Base-by-base conservation (phyloP, 1,140 invertebrate genomes). In the Aphidius ervi region DNA sequence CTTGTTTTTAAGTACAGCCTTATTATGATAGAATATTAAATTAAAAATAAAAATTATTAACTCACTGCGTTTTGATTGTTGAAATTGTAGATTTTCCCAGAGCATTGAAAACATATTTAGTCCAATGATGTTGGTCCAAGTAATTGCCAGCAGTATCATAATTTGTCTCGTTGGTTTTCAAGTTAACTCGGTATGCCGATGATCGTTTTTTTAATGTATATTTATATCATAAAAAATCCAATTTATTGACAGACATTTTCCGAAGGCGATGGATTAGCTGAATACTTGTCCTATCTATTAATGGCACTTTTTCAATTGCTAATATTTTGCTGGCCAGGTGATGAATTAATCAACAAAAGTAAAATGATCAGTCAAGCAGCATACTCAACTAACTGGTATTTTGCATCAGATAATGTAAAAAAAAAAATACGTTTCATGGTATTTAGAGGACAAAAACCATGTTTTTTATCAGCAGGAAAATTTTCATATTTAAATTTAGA, bases 301-400 rank as follows among this genome's bases (percentile, higher is more conserved):
- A 68, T 73, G 68, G 68, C 71, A 49, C 58, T 73, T 49, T 73
- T 67, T 62, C 71, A 73, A 65, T 56, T 73, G 7, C 46, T 72
- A 23, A 62, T 73, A 5, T 73, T 72, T 45, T 73, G 70, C 55
- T 71, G 70, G 56, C 71, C 71, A 8, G 70, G 71, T 42, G 71
- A 71, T 50, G 50, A 64, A 45, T 41, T 73, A 39, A 70, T 72
- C 10, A 63, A 39, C 56, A 46, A 72, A 70, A 73, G 71, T 65
- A 53, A 43, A 31, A 64, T 40, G 31, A 56, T 71, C 10, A 64
- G 62, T 40, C 46, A 61, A 49, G 56, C 58, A 37, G 40, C 62
- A 10, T 70, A 68, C 46, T 63, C 63, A 16, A 65, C 59, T n/a
- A 58, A 65, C 5, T 73, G 71, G 71, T 72, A 66, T 39, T 31